A percentile compares a stretch with the other conserved stretches of the same genome.
Evolutionary conservation across 2,113 vertebrate genomes (phyloP).

Genomic region (Onychostruthus taczanowskii): DNA sequence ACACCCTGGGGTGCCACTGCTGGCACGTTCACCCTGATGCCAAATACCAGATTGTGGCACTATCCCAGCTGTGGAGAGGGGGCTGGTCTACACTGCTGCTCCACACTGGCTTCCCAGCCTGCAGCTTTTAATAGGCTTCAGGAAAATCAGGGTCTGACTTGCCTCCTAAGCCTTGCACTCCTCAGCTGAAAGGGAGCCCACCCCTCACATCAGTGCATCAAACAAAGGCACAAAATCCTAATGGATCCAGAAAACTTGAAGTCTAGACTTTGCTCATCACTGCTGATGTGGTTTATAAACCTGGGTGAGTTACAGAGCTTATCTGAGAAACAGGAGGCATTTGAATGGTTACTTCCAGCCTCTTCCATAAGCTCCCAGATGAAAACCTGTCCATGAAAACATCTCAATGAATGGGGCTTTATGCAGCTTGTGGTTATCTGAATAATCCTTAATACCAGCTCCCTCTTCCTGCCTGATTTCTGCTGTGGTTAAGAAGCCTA

Average conservation of each 20-base stretch:
- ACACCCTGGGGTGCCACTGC: neutral
- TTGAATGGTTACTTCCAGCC: neutral
- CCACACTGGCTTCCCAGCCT: neutral
- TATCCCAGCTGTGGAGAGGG: neutral
- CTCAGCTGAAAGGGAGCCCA: neutral
- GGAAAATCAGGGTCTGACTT: neutral
- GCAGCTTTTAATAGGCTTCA: neutral
- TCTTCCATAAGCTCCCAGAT: slow-evolving; percentile 5
- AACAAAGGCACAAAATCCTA: neutral
- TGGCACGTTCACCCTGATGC: too few relatives aligned
- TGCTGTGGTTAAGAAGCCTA: slow-evolving; percentile 49
- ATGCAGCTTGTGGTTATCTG: slow-evolving; percentile 34
- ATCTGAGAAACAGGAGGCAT: neutral
- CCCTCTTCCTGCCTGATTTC: slow-evolving; percentile 31
- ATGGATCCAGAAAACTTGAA: neutral
- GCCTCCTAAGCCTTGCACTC: neutral
- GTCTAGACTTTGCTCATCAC: neutral
- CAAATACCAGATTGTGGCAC: neutral
- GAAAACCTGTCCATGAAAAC: slow-evolving; percentile 29
- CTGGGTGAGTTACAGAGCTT: neutral
- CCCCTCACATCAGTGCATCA: rapidly evolving
- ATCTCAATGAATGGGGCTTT: neutral
- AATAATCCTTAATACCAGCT: slow-evolving; percentile 52
- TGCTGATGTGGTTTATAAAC: neutral
- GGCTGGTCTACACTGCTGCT: neutral